phyloP scores from a whole-genome alignment of 2,888 invertebrate genomes.

The Panzeria rudis region DNA sequence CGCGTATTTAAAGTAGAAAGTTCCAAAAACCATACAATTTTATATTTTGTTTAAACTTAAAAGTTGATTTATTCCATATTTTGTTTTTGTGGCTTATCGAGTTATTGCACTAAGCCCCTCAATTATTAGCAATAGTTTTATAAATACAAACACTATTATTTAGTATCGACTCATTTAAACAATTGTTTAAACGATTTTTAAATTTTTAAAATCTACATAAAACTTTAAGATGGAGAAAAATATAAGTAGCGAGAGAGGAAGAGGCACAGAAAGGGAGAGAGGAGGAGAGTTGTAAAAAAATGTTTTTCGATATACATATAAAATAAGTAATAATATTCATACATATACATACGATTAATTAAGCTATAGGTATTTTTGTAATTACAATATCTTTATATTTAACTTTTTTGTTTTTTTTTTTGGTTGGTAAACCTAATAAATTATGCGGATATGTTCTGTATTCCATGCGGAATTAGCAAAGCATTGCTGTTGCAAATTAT shows the following conservation, averaged over 20 bases:
- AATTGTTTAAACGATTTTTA: slow-evolving; percentile 8
- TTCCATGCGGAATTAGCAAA: no score
- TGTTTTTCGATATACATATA: not conserved
- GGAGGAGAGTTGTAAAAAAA: not conserved
- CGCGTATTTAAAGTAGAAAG: no score
- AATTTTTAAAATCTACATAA: slow-evolving; percentile 10
- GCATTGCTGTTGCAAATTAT: no score
- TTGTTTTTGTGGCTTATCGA: no score
- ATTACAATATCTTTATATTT: slow-evolving; percentile 28
- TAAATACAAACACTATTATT: slow-evolving; percentile 15
- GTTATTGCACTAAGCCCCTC: no score
- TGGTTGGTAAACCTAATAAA: slow-evolving; percentile 20
- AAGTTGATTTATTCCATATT: no score
- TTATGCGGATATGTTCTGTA: no score
- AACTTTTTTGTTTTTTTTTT: slow-evolving; percentile 2
- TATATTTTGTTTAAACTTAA: no score
- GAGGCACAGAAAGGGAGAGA: not conserved
- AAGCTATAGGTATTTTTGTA: slow-evolving; percentile 45
- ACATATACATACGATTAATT: slow-evolving; percentile 6
- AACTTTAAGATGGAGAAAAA: not conserved
- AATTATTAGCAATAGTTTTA: slow-evolving; percentile 1
- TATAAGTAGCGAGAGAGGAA: not conserved
- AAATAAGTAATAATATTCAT: slow-evolving; percentile 11
- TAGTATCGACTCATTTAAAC: slow-evolving; percentile 2
- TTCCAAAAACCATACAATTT: no score